phyloP scores from a whole-genome alignment of 2,797 vertebrate species.

The Novumbra hubbsi region DNA sequence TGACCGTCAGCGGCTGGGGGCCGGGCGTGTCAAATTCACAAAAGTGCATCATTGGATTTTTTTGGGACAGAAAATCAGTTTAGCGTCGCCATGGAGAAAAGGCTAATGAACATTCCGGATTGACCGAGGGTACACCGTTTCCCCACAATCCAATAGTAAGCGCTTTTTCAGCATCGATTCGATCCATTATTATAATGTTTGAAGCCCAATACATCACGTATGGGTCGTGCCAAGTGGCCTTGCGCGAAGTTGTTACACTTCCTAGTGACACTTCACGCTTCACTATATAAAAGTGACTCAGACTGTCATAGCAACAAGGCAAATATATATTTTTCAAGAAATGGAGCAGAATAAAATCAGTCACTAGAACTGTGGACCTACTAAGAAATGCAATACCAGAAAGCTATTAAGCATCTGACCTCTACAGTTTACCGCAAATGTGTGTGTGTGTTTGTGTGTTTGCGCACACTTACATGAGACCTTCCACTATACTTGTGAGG shows the following conservation, averaged over 20 bases:
- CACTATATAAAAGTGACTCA: conserved; percentile 63
- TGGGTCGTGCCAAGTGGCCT: conserved; percentile 6
- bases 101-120: not conserved
- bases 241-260: conserved; percentile 18
- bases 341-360: conserved; percentile 19
- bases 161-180: not conserved
- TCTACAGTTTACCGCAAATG: not conserved
- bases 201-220: not conserved
- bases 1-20: not conserved
- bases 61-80: not conserved
- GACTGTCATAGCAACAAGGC: conserved; percentile 60
- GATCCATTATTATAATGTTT: not conserved
- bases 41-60: not conserved
- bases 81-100: not conserved
- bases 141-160: not conserved
- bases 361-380: conserved; percentile 19
- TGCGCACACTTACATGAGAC: not conserved
- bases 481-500: too few species aligned
- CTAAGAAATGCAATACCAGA: conserved; percentile 10
- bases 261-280: conserved; percentile 41
- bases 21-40: not conserved
- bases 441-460: conserved; percentile 8
- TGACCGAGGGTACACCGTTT: not conserved
- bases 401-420: conserved; percentile 28
- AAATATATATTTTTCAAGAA: conserved; percentile 62